These are phyloP conservation scores for Corvus cornix DNA, from an alignment of 2,113 vertebrate genomes.

Conservation along the genomic window DNA sequence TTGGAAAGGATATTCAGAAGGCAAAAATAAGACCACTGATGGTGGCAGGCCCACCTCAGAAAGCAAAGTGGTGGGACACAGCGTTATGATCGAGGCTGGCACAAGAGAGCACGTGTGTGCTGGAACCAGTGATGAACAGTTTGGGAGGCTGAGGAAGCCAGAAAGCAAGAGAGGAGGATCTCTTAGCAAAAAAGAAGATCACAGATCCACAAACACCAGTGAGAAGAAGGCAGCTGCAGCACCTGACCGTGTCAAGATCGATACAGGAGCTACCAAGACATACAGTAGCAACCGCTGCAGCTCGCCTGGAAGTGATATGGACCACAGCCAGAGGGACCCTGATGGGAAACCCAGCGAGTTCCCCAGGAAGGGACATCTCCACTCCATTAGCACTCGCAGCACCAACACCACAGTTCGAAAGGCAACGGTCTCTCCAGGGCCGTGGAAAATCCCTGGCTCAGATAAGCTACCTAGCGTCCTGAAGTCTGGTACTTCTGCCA, in stretches of 20 bases:
- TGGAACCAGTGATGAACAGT: constrained; percentile 63
- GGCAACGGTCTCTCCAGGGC: constrained; percentile 91
- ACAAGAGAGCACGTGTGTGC: constrained; percentile 69
- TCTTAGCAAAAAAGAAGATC: constrained; percentile 73
- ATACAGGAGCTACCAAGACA: constrained; percentile 72
- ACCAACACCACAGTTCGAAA: constrained; percentile 78
- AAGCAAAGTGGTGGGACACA: constrained; percentile 73
- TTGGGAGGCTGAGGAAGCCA: constrained; percentile 72
- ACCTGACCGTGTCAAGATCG: constrained; percentile 68
- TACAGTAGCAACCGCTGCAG: constrained; percentile 67
- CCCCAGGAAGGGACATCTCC: constrained; percentile 77
- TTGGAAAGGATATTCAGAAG: constrained; percentile 74
- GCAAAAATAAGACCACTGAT: constrained; percentile 77
- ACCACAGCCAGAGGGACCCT: constrained; percentile 74
- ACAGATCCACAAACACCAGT: constrained; percentile 64
- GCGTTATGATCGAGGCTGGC: constrained; percentile 66
- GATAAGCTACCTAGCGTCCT: constrained; percentile 90
- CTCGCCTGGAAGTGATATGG: constrained; percentile 69
- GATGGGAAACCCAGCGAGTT: constrained; percentile 73
- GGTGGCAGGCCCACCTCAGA: constrained; percentile 84
- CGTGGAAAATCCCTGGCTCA: constrained; percentile 95
- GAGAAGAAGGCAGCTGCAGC: constrained; percentile 72
- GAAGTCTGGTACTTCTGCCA: constrained; percentile 87
- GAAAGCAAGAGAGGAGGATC: constrained; percentile 80
- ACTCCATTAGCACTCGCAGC: constrained; percentile 73